phyloP scores from a whole-genome alignment of 2,888 invertebrate species.

The Drosophila multiciliata region DNA sequence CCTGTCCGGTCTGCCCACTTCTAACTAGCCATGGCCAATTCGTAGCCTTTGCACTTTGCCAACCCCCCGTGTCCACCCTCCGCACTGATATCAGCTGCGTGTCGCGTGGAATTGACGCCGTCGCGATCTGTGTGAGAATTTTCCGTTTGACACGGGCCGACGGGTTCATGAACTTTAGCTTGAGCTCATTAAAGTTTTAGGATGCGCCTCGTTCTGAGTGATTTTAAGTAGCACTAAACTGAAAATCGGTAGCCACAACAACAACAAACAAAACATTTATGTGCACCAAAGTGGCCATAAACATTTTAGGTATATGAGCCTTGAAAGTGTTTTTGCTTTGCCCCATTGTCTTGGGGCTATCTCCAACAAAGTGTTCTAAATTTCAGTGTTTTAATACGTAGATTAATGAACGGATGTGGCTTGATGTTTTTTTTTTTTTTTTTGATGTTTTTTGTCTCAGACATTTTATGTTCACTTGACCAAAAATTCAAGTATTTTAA shows the following conservation, averaged over 20 bases:
- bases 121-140: conserved; percentile 53
- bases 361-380: conserved; percentile 25
- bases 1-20: conserved; percentile 50
- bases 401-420: conserved; percentile 32
- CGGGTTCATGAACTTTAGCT: conserved; percentile 71
- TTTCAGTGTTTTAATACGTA: conserved; percentile 11
- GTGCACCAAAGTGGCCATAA: conserved; percentile 57
- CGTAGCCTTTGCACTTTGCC: conserved; percentile 3
- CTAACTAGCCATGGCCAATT: conserved; percentile 53
- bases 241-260: conserved; percentile 63
- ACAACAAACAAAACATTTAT: conserved; percentile 52
- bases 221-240: conserved; percentile 51
- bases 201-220: conserved; percentile 58
- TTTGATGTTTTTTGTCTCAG: neutral
- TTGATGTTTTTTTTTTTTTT: neutral
- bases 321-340: conserved; percentile 35
- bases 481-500: neutral
- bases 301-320: conserved; percentile 45
- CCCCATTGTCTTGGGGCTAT: conserved; percentile 28
- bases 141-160: conserved; percentile 5
- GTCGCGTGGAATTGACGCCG: conserved; percentile 75
- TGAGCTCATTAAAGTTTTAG: conserved; percentile 66
- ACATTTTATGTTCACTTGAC: neutral
- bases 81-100: conserved; percentile 33
- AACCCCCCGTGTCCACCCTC: conserved; percentile 4